A percentile compares a stretch with the other conserved stretches of the same genome.
Evolutionary conservation across 2,888 invertebrate species (phyloP).

Genomic region (Sipunculus nudus): DNA sequence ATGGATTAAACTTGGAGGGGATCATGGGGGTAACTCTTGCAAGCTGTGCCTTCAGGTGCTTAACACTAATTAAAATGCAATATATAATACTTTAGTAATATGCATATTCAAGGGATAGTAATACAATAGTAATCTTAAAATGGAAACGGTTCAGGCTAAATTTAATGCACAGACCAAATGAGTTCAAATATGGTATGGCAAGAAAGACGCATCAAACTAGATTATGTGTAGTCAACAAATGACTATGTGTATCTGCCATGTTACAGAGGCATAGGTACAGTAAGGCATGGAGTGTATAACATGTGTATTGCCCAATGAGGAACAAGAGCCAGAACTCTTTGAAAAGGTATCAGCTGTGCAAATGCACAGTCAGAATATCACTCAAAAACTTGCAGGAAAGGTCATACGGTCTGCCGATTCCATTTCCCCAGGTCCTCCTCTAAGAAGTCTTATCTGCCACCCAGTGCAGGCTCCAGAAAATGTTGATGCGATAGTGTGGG

Average conservation of each 20-base stretch:
- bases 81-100: no score
- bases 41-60: no score
- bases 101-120: no score
- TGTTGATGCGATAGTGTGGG: background rate
- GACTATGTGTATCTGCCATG: background rate
- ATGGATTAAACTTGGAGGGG: no score
- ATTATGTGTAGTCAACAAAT: background rate
- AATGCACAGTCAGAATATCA: background rate
- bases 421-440: background rate
- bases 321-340: background rate
- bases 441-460: background rate
- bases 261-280: background rate
- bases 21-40: no score
- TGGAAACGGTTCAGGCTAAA: no score
- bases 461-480: no score
- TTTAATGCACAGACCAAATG: no score
- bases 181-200: background rate
- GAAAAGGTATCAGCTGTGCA: background rate
- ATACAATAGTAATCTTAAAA: no score
- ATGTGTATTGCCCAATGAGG: background rate
- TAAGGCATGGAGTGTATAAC: no score
- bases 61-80: no score
- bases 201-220: constrained; percentile 1
- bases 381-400: background rate
- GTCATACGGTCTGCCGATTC: background rate